Conservation (phyloP, 2,888 invertebrate genomes). For the Cerastis rubricosa region DNA sequence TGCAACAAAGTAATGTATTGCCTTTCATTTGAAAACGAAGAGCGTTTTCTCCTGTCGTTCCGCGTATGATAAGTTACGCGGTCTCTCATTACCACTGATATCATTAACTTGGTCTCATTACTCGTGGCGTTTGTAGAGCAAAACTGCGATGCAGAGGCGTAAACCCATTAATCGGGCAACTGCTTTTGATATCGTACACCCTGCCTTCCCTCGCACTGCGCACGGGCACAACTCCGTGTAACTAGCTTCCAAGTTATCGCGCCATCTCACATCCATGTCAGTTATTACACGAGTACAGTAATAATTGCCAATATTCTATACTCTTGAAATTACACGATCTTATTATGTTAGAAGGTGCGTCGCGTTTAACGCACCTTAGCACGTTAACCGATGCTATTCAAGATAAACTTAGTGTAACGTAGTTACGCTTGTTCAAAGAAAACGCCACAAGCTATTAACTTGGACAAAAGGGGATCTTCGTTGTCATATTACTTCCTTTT, state of each 20-base stretch:
- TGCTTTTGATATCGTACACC: constrained; percentile 67
- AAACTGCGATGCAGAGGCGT: constrained; percentile 67
- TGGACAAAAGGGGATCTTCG: constrained; percentile 41
- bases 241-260: constrained; percentile 52
- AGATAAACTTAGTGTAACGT: constrained; percentile 51
- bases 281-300: constrained; percentile 57
- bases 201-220: constrained; percentile 48
- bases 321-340: constrained; percentile 51
- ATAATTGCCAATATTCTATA: constrained; percentile 61
- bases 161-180: constrained; percentile 64
- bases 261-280: constrained; percentile 53
- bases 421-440: constrained; percentile 26
- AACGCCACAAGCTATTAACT: constrained; percentile 41
- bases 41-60: constrained; percentile 83
- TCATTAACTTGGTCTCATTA: constrained; percentile 80
- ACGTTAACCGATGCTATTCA: constrained; percentile 36
- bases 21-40: constrained; percentile 86
- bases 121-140: constrained; percentile 75
- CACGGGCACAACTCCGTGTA: constrained; percentile 58
- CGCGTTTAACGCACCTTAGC: constrained; percentile 48
- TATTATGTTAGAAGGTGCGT: constrained; percentile 56
- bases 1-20: constrained; percentile 79
- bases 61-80: constrained; percentile 85
- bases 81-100: constrained; percentile 83
- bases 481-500: constrained; percentile 74